A percentile compares a stretch with the other conserved stretches of the same genome.
phyloP scores from a whole-genome alignment of 2,113 vertebrate genomes.

The Agelaius tricolor region DNA sequence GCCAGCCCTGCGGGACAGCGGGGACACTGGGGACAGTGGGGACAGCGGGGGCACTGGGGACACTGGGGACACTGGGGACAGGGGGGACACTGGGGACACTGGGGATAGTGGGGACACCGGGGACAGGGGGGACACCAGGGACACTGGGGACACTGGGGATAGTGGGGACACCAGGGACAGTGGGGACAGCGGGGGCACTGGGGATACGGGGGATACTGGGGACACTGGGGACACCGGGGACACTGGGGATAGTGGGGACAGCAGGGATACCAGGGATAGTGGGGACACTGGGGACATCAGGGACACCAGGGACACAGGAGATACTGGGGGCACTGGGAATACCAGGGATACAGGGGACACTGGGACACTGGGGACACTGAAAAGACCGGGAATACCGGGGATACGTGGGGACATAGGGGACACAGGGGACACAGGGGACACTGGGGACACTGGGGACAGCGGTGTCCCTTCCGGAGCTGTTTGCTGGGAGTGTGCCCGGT shows the following conservation, averaged over 20 bases:
- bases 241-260: rapidly evolving
- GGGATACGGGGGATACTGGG: neutral
- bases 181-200: rapidly evolving
- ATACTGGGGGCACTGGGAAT: rapidly evolving
- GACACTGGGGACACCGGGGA: rapidly evolving
- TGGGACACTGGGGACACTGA: neutral
- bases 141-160: neutral
- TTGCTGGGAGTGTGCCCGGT: neutral
- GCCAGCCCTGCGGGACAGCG: rapidly evolving
- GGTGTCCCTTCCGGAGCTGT: neutral
- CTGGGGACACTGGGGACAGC: neutral
- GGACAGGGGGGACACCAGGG: rapidly evolving
- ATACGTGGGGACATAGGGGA: too few species aligned
- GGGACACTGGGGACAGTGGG: too few species aligned
- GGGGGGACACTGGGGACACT: rapidly evolving
- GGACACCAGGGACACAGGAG: too few species aligned
- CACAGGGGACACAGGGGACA: neutral
- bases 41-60: rapidly evolving
- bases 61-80: neutral
- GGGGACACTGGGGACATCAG: neutral
- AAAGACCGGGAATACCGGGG: neutral
- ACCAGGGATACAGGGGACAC: too few species aligned
- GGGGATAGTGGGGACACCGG: rapidly evolving
- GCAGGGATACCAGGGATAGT: rapidly evolving
- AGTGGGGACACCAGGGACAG: rapidly evolving